Evolutionary conservation across 2,797 vertebrate species (phyloP), one percentile per base, ranked within the genome.

Genomic region (Octomys mimax): DNA sequence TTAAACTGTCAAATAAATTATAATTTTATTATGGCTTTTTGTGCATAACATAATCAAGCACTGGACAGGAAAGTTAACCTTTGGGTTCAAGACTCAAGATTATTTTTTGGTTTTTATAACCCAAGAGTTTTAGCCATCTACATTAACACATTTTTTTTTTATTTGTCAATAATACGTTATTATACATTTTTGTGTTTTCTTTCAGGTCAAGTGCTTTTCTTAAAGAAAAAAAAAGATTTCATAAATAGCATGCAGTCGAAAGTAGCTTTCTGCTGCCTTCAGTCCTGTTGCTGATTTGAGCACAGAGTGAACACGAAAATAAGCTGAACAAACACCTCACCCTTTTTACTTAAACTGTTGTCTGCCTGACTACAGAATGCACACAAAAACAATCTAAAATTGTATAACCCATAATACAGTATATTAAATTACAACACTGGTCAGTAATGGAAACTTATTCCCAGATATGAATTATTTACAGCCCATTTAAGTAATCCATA

Each of bases 381-480:
- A 98, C 98, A 98, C 97, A 98, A 97, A 98, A 99, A 99, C 98
- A 99, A 98, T 98, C 98, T 98, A 98, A 98, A 99, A 98, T 97
- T 98, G 98, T 98, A 98, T 98, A 99, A 98, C 98, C 98, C 99
- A 99, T 99, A 99, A 99, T 99, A 99, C 99, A 99, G 99, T 99
- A 99, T 99, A 99, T 99, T 99, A 99, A 99, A 99, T 99, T 99
- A 99, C 99, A 99, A 99, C 99, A 98, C 97, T 99, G 99, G 98
- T 99, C 99, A 99, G 99, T 99, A 99, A 99, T 99, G 99, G 99
- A 99, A 99, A 99, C 99, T 99, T 99, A 99, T 99, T 99, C 98
- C 99, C 99, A 99, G 99, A 98, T 99, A 99, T 99, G 99, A 99
- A 99, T 99, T 99, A 99, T 99, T 99, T 99, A 99, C 99, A 99